Percentiles rank a stretch among this genome's conserved stretches.
Evolutionary conservation across 2,113 vertebrate genomes (phyloP).

Genomic region (Nothoprocta perdicaria): DNA sequence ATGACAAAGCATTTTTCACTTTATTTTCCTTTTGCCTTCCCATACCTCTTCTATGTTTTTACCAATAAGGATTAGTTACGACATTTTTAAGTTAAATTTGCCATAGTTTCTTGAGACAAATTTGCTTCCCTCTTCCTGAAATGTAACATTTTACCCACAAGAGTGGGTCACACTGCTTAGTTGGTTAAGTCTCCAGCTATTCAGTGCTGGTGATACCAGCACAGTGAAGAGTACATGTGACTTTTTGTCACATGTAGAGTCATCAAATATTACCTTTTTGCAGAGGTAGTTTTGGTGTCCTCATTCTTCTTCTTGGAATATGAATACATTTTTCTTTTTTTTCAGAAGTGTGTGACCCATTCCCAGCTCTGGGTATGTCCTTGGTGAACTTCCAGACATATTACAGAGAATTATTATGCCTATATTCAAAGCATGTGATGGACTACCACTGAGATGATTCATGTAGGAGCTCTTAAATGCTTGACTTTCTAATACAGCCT

Average conservation of each 20-base stretch:
- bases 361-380: neutral
- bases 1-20: neutral
- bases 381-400: neutral
- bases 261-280: neutral
- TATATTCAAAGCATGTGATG: neutral
- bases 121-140: neutral
- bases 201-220: neutral
- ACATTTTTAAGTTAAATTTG: neutral
- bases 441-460: neutral
- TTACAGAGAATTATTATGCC: neutral
- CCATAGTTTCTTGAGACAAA: neutral
- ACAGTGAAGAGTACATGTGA: neutral
- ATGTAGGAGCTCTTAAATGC: neutral
- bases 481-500: neutral
- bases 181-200: neutral
- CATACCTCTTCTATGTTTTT: neutral
- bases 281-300: neutral
- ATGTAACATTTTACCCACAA: neutral
- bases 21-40: neutral
- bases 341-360: neutral
- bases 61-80: neutral
- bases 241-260: neutral
- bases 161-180: neutral
- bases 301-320: neutral
- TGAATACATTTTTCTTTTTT: neutral